Percentiles rank a stretch among this genome's conserved stretches.
These are phyloP conservation scores for Panthera uncia DNA, from an alignment of 2,113 vertebrate species.

Conservation along the genomic window DNA sequence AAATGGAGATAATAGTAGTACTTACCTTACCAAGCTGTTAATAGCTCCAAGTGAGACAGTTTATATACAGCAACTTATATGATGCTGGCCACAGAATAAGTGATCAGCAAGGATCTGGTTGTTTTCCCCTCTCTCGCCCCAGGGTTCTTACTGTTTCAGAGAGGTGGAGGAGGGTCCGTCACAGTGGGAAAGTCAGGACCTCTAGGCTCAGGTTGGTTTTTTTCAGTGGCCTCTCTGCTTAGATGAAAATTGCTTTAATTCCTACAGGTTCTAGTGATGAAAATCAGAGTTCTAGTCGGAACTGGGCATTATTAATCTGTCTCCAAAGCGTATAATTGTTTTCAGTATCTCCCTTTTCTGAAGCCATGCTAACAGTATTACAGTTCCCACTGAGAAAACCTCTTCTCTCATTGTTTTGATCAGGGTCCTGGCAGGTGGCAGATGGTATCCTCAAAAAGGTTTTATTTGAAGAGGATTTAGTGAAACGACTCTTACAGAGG, in stretches of 20 bases:
- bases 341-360: not conserved
- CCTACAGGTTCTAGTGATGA: not conserved
- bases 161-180: not conserved
- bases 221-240: not conserved
- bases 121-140: not conserved
- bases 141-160: not conserved
- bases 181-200: not conserved
- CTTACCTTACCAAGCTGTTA: not conserved
- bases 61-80: not conserved
- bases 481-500: not conserved
- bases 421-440: not conserved
- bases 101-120: not conserved
- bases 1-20: not conserved
- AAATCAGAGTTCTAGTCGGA: not conserved
- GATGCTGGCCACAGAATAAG: not conserved
- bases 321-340: not conserved
- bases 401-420: not conserved
- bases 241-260: not conserved
- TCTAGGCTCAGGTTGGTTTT: not conserved
- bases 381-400: not conserved
- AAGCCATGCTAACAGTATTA: not conserved
- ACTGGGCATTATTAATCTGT: not conserved
- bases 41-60: not conserved
- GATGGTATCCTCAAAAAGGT: not conserved
- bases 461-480: not conserved